A percentile compares a stretch with the other conserved stretches of the same genome.
These are phyloP conservation scores for Sparidentex hasta DNA, from an alignment of 2,797 vertebrate genomes.

Conservation along the genomic window DNA sequence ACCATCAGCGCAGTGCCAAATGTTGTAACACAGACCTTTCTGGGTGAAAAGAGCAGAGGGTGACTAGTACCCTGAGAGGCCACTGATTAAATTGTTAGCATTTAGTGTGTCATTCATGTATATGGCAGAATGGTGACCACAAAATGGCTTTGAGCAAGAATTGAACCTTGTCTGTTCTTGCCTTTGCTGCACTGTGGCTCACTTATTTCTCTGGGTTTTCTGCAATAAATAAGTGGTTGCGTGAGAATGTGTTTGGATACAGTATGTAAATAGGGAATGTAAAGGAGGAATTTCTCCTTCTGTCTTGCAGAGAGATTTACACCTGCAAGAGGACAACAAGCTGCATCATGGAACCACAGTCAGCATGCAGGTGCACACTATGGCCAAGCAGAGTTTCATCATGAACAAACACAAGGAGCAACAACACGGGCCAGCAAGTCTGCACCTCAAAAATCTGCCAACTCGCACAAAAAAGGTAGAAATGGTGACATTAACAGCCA, in stretches of 20 bases:
- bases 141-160: too few species aligned
- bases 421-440: not conserved
- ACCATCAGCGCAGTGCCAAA: too few species aligned
- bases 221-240: not conserved
- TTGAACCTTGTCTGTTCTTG: too few species aligned
- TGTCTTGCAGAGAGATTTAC: conserved; percentile 28
- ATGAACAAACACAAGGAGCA: not conserved
- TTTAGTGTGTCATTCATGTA: too few species aligned
- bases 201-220: not conserved
- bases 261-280: not conserved
- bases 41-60: too few species aligned
- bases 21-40: too few species aligned
- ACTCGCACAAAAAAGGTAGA: conserved; percentile 48
- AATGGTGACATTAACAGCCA: not conserved
- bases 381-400: not conserved
- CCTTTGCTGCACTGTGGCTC: too few species aligned
- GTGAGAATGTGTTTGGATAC: not conserved
- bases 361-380: not conserved
- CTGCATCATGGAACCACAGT: not conserved
- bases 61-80: too few species aligned
- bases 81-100: too few species aligned
- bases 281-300: not conserved
- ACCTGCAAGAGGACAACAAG: conserved; percentile 1
- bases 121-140: too few species aligned
- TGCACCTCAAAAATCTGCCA: not conserved